Base-by-base conservation (phyloP, 2,797 vertebrate species). In the Xiphorhynchus erythropygius region DNA sequence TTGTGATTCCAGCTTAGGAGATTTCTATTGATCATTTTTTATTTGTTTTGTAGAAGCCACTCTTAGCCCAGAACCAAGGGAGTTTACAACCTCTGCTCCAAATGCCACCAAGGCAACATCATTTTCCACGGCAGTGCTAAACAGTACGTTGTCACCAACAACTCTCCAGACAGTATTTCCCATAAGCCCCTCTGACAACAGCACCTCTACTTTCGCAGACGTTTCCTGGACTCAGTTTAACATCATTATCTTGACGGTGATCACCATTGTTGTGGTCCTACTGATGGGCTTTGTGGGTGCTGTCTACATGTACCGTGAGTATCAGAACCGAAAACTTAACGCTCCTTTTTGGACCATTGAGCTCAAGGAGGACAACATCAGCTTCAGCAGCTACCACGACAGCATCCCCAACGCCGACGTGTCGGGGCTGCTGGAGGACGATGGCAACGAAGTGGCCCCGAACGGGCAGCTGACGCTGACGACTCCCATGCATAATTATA, bases 311-410 rank as follows among this genome's bases (percentile, higher is more conserved):
- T 99, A 99, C 96, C 98, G 99, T 28, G 99, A 99, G 94, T 99
- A 99, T 96, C 99, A 99, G 96, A 99, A 99, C 97, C 97, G 99
- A 94, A 99, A 99, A 96, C 99, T 99, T 28, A 99, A 99, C 0
- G 99, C 99, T 39, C 99, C 99, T 19, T 99, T 99, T 97, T 99
- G 99, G 99, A 99, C 99, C 98, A 99, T 99, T 83, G 99, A 99
- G 87, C 98, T 99, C 86, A 99, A 99, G 86, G 99, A 99, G 97
- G 99, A 99, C 97, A 99, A 99, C 98, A 99, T 99, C 97, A 99
- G 99, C 96, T 99, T 99, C 94, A 99, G 99, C 98, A 99, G 99
- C 97, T 99, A 99, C 98, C 99, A 99, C 1, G 99, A 99, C 97
- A 99, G 99, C 98, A 99, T 99, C 70, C 99, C 99, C 92, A 99